These are phyloP conservation scores for Drosophila ambigua DNA, from an alignment of 1,140 invertebrate genomes.

Conservation along the genomic window DNA sequence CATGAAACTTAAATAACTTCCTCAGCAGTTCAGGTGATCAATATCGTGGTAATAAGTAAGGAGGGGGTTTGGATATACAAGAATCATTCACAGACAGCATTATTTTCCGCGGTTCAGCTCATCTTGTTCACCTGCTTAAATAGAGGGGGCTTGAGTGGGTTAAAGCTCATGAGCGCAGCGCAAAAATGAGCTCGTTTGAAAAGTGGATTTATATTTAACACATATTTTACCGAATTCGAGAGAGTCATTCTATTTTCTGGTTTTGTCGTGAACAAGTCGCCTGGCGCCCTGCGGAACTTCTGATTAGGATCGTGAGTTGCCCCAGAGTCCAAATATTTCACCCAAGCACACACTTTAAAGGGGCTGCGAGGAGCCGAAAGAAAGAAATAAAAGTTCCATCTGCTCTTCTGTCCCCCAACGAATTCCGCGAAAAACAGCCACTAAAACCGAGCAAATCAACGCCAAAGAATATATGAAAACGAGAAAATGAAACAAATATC, in stretches of 20 bases:
- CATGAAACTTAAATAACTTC: no score
- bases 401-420: background rate
- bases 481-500: conserved; percentile 60
- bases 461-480: conserved; percentile 40
- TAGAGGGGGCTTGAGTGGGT: no score
- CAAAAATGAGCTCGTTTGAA: no score
- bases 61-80: no score
- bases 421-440: conserved; percentile 45
- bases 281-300: conserved; percentile 74
- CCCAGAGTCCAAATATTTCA: conserved; percentile 33
- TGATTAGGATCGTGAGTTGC: conserved; percentile 74
- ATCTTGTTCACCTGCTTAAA: no score
- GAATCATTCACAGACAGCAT: no score
- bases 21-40: no score
- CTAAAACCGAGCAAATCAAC: conserved; percentile 24
- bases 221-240: background rate
- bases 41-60: no score
- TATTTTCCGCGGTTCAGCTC: no score
- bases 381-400: conserved; percentile 12
- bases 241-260: background rate
- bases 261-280: conserved; percentile 12
- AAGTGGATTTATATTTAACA: no score
- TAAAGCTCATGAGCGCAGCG: no score
- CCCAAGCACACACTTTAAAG: conserved; percentile 5
- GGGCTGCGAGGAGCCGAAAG: conserved; percentile 23